Base-by-base conservation (phyloP, 1,140 invertebrate species). In the Zophobas atratus region DNA sequence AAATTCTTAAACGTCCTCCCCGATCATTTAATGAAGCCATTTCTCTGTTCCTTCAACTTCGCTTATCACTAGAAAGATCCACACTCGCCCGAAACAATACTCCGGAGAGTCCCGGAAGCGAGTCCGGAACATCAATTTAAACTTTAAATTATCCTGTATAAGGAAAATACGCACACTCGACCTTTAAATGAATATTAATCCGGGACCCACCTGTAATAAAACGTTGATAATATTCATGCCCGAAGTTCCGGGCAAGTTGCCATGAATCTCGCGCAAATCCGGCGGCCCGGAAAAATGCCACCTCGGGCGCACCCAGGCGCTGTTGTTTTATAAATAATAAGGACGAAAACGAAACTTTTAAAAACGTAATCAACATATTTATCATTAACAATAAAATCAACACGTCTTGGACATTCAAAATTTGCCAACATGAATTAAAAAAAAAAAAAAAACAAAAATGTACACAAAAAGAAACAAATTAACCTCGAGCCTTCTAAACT, bases 111-210 rank as follows among this genome's bases (percentile, higher is more conserved):
- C n/a, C 49, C 49, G 4, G 49, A 20, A 51, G 2, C 49, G 4
- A 20, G 3, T 2, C 57, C 57, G 57, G 57, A 63, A 63, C 57
- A 63, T 63, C 57, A 63, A 63, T 63, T 63, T 63, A 63, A 63
- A 63, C 57, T 63, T 63, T 63, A 63, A 63, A 63, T 63, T 39
- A 63, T 63, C 38, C 6, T 34, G 1, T 33, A 35, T 32, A 63
- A 36, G 6, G 57, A 4, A 46, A 46, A 20, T 20, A 51, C 49
- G 20, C 38, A 63, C 57, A 36, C 57, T 39, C 8, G 8, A 34
- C 57, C 57, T 63, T 39, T 36, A 39, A 63, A 63, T 63, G 57
- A 63, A 63, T 63, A 63, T 63, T 63, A 63, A 63, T 38, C 57
- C 49, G n/a, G 20, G 3, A 6, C 49, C 49, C 20, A 51, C 49